Evolutionary conservation across 1,140 invertebrate species (phyloP), one percentile per base, ranked within the genome.

Genomic region (Hesperophylax magnus): DNA sequence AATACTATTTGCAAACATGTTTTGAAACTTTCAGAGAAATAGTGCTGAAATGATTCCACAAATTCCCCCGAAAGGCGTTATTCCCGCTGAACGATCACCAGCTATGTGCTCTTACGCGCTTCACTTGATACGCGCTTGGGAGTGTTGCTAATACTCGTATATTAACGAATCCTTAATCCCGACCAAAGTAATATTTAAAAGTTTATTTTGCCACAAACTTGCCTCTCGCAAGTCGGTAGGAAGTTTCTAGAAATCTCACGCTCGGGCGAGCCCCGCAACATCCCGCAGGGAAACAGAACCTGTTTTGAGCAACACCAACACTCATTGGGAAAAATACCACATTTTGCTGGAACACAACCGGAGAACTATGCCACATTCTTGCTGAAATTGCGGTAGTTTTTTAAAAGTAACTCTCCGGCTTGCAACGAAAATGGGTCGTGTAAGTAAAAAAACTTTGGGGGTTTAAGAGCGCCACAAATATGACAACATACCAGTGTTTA

Each of bases 161-260:
- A 69, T 31, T 60, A 63, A 67, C 69, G 54, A 72, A 74, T 47
- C 78, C 54, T 72, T 79, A 79, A 72, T 71, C 54, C 61, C n/a
- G 20, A 17, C 67, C 65, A 79, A 79, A 79, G 78, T 72, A 79
- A 72, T 79, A 79, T 79, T 79, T 79, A 79, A 79, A 79, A 79
- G 67, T 79, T 79, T 79, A 74, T 56, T 72, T 74, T 53, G 34
- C 39, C 76, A 56, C 56, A 76, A 58, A 76, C 22, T 60, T 76
- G 18, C 27, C 27, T 71, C n/a, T 76, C 61, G 76, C 58, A 52
- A 65, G 58, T 77, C 34, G 58, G 58, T 47, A 18, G 15, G 39
- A 76, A 76, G 72, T 77, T 77, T 77, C 67, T 77, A 6, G 77
- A 67, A 78, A 78, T 78, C 77, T 78, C 69, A 65, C 63, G 77